Evolutionary conservation across 2,888 invertebrate species (phyloP).

Genomic region (Rutpela maculata): DNA sequence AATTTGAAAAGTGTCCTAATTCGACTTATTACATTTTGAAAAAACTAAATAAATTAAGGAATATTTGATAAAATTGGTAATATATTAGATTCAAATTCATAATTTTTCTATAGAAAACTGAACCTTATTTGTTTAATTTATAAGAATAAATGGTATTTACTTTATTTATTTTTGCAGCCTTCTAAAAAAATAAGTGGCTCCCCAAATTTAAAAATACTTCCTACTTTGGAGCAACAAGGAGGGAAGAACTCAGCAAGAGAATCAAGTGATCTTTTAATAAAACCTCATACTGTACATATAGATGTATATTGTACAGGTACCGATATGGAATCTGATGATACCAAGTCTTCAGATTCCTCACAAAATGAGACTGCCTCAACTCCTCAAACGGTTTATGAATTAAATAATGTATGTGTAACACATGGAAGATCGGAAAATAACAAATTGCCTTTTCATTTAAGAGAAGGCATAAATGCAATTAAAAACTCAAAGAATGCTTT

Average conservation of each 20-base stretch:
- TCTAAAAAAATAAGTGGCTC: conserved; percentile 54
- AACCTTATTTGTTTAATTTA: neutral
- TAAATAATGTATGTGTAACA: conserved; percentile 77
- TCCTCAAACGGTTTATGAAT: conserved; percentile 81
- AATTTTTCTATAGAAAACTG: conserved; percentile 7
- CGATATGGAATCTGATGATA: conserved; percentile 70
- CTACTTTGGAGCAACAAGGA: conserved; percentile 34
- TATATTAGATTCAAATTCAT: too few relatives aligned
- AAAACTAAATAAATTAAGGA: too few relatives aligned
- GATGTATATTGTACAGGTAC: conserved; percentile 86
- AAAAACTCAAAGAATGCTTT: conserved; percentile 55
- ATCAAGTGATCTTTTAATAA: conserved; percentile 69
- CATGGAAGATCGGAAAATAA: conserved; percentile 75
- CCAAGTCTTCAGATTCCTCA: conserved; percentile 64
- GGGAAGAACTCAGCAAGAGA: conserved; percentile 57
- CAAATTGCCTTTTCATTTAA: conserved; percentile 73
- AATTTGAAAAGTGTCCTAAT: too few relatives aligned
- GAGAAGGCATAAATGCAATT: conserved; percentile 44
- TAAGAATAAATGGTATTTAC: neutral
- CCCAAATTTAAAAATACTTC: conserved; percentile 52
- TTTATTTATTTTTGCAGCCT: conserved; percentile 14
- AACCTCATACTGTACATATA: conserved; percentile 83
- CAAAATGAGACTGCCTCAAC: conserved; percentile 74
- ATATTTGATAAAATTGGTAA: too few relatives aligned
- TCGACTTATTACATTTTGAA: too few relatives aligned